A percentile compares a stretch with the other conserved stretches of the same genome.
These are phyloP conservation scores for Oreochromis niloticus DNA, from an alignment of 2,113 vertebrate species.

Conservation along the genomic window DNA sequence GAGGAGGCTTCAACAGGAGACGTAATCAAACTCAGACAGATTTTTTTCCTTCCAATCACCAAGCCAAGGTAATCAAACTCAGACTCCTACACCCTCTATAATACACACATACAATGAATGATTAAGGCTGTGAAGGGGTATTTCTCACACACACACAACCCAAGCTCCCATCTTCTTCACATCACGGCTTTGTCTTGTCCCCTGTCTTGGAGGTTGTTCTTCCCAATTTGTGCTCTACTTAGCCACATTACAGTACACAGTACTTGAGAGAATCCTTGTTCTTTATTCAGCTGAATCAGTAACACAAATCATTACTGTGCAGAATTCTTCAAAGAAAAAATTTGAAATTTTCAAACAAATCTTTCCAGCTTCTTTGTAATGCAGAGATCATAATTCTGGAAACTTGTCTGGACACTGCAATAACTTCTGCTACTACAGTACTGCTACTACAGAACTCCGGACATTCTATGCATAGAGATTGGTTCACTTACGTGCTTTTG, in stretches of 20 bases:
- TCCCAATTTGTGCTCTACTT: neutral
- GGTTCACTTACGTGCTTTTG: neutral
- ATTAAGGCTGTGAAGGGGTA: constrained; percentile 17
- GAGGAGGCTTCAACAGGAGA: constrained; percentile 3
- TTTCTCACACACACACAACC: neutral
- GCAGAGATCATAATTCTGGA: neutral
- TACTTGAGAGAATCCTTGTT: neutral
- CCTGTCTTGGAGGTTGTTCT: neutral
- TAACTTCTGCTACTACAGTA: neutral
- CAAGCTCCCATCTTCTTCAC: neutral
- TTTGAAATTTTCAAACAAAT: neutral
- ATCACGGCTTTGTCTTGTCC: neutral
- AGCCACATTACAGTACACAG: neutral
- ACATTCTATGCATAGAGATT: neutral
- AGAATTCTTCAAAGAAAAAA: neutral
- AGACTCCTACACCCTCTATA: neutral
- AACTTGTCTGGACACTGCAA: neutral
- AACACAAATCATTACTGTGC: neutral
- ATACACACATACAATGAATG: neutral
- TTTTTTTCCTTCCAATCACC: constrained; percentile 25
- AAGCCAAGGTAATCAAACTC: constrained; percentile 34
- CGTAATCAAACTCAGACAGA: constrained; percentile 45
- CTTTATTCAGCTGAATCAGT: neutral
- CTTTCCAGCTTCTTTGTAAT: neutral
- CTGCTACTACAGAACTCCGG: neutral